A percentile compares a stretch with the other conserved stretches of the same genome.
These are phyloP conservation scores for Trachemys scripta DNA, from an alignment of 2,113 vertebrate species.

Conservation along the genomic window DNA sequence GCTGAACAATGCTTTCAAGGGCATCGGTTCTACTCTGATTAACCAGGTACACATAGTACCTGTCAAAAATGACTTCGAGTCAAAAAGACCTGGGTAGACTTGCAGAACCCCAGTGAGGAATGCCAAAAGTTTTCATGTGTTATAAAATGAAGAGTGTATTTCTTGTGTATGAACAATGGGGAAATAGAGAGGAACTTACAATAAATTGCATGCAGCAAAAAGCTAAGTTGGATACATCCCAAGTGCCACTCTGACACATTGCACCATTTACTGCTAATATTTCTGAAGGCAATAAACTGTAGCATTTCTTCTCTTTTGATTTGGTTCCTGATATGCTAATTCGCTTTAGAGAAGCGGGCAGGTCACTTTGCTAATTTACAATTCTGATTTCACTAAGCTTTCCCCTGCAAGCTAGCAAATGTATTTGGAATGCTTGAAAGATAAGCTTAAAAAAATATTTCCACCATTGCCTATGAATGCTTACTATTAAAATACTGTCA, in stretches of 20 bases:
- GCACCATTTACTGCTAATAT: not conserved
- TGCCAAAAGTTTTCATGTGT: not conserved
- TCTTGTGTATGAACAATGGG: not conserved
- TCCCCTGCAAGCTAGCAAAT: not conserved
- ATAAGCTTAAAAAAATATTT: slow-evolving; percentile 25
- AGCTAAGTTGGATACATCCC: not conserved
- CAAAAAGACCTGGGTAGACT: not conserved
- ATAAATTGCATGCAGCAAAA: not conserved
- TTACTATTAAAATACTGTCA: not conserved
- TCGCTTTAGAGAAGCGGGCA: not conserved
- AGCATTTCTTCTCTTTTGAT: not conserved
- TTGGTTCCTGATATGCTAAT: not conserved
- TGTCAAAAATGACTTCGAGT: not conserved
- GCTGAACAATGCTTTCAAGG: not conserved
- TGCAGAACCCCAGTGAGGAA: not conserved
- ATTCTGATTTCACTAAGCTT: not conserved
- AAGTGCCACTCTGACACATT: not conserved
- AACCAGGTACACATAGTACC: not conserved
- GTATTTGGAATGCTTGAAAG: not conserved
- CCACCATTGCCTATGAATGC: not conserved
- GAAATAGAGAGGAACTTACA: not conserved
- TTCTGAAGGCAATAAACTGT: not conserved
- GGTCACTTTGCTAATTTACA: not conserved
- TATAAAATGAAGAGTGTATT: not conserved
- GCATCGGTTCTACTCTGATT: not conserved